Percentiles rank a stretch among this genome's conserved stretches.
Evolutionary conservation across 2,113 vertebrate genomes (phyloP).

Genomic region (Rynchops niger): DNA sequence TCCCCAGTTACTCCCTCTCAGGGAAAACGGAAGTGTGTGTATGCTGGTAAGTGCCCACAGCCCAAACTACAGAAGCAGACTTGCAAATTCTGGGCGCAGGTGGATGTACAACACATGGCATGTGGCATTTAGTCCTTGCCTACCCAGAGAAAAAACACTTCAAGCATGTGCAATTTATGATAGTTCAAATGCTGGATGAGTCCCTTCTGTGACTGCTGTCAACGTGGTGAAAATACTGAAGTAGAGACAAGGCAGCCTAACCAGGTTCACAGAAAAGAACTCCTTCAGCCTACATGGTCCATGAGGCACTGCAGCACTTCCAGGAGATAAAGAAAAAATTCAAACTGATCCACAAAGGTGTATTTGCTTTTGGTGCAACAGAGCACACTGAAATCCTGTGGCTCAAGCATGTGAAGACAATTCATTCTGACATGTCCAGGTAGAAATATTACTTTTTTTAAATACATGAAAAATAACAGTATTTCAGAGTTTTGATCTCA

Average conservation of each 20-base stretch:
- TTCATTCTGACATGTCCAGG: background rate
- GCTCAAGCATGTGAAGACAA: background rate
- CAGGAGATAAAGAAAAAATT: background rate
- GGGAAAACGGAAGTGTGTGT: background rate
- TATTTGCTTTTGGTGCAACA: background rate
- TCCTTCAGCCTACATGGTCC: background rate
- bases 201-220: background rate
- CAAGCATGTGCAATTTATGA: background rate
- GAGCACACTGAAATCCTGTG: background rate
- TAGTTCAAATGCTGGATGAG: background rate
- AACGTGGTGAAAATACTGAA: background rate
- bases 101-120: background rate
- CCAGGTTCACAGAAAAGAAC: background rate
- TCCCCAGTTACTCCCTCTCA: background rate
- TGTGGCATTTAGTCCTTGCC: no score
- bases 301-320: background rate
- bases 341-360: background rate
- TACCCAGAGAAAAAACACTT: background rate
- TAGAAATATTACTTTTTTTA: background rate
- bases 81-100: background rate
- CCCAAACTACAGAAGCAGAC: background rate
- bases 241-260: background rate
- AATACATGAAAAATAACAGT: background rate
- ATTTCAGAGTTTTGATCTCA: background rate
- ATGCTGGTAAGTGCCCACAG: background rate